Evolutionary conservation across 1,140 invertebrate species (phyloP), one percentile per base, ranked within the genome.

Genomic region (Delia radicum): DNA sequence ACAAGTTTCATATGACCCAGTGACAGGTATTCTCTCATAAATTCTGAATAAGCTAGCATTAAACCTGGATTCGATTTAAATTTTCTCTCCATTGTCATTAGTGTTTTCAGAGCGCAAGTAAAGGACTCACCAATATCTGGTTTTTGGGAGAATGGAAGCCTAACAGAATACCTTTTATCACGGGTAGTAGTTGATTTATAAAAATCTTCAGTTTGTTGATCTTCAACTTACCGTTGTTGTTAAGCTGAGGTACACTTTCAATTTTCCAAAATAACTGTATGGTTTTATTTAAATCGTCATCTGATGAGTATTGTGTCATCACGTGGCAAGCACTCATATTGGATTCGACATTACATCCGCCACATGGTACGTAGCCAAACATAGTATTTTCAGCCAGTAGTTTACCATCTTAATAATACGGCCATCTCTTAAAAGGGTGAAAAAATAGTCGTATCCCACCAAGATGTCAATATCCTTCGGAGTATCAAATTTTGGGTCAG

Each of bases 1-100:
- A 33, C 21, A 15, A 18, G n/a, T 74, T 74, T 61, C 73, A 63
- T 74, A 67, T 74, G 55, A 13, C 29, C 55, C 61, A 65, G 7
- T 10, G 0, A 5, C 7, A 69, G 10, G 55, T 69, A 69, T 55
- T 75, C 74, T 13, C 67, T 13, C 26, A 75, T 75, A 31, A 75
- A 75, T 28, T 71, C 21, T 27, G 26, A 48, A 27, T 75, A 75
- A 5, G 33, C 3, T 12, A 5, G 1, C 8, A 13, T 37, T 21
- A 21, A 75, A 42, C 4, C 24, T 29, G 12, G 10, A 3, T 37
- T 75, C n/a, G 13, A 65, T 63, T 26, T 18, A 67, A 75, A 75
- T 26, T 33, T 63, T 12, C 18, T n/a, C 46, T 75, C 74, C 74
- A 75, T 75, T n/a, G 21, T 7, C 0, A 13, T 4, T 6, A 75